A percentile compares a stretch with the other conserved stretches of the same genome.
Evolutionary conservation across 2,888 invertebrate species (phyloP).

Genomic region (Synergus itoensis): DNA sequence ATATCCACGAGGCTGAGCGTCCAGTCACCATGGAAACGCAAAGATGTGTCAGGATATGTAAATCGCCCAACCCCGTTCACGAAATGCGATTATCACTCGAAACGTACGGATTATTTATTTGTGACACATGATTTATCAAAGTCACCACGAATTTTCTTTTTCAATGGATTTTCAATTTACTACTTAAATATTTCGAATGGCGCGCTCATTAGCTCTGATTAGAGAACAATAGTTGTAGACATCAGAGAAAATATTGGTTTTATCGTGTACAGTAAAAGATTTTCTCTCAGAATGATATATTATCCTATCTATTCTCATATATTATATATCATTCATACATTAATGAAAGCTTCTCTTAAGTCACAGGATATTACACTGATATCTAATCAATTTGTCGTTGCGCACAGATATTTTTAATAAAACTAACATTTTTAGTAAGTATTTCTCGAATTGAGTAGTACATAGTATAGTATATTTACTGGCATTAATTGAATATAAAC

Average conservation of each 20-base stretch:
- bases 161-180: not conserved
- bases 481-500: not conserved
- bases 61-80: conserved; percentile 48
- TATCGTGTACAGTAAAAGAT: not conserved
- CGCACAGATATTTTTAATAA: not conserved
- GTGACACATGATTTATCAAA: conserved; percentile 4
- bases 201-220: not conserved
- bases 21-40: conserved; percentile 44
- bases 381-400: not conserved
- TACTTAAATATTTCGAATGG: conserved; percentile 1
- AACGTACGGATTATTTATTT: conserved; percentile 11
- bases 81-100: conserved; percentile 49
- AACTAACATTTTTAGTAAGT: too few relatives aligned
- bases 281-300: not conserved
- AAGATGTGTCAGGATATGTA: conserved; percentile 59
- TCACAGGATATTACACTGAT: too few relatives aligned
- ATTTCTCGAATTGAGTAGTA: too few relatives aligned
- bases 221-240: not conserved
- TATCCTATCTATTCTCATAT: too few relatives aligned
- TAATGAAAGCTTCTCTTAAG: too few relatives aligned
- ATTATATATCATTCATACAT: too few relatives aligned
- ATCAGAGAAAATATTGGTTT: not conserved
- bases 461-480: too few relatives aligned
- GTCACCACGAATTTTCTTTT: not conserved
- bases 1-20: conserved; percentile 37